Conservation (phyloP, 2,888 invertebrate species). For the Icerya purchasi region DNA sequence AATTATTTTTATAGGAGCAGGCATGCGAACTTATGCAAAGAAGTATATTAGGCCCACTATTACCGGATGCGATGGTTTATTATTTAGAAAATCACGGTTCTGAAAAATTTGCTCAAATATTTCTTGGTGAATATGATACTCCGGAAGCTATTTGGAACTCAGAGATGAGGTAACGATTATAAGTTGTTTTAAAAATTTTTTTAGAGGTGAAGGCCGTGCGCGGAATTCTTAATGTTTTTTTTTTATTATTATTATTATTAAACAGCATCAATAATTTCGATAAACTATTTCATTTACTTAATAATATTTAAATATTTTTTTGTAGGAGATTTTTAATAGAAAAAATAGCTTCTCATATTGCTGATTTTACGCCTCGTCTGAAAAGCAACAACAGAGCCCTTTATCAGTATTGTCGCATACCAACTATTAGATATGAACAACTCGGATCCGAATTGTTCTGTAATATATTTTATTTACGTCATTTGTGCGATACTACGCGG, state of each 20-base stretch:
- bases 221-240: neutral
- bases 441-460: conserved; percentile 92
- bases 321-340: conserved; percentile 75
- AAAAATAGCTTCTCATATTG: conserved; percentile 89
- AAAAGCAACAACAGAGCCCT: conserved; percentile 83
- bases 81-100: conserved; percentile 96
- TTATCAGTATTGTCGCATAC: conserved; percentile 88
- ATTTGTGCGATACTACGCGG: conserved; percentile 65
- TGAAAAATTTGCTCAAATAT: conserved; percentile 94
- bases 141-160: conserved; percentile 98
- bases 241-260: neutral
- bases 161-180: conserved; percentile 56
- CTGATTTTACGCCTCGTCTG: conserved; percentile 87
- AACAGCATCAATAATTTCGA: neutral
- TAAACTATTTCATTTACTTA: too few relatives aligned
- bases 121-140: conserved; percentile 89
- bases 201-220: too few relatives aligned
- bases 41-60: conserved; percentile 74
- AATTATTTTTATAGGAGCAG: conserved; percentile 20
- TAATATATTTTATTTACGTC: conserved; percentile 90
- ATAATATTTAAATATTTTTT: too few relatives aligned
- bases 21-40: conserved; percentile 70
- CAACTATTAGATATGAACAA: conserved; percentile 80
- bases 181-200: too few relatives aligned
- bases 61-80: conserved; percentile 98